phyloP scores from a whole-genome alignment of 2,797 vertebrate species.

The Phalanger gymnotis region DNA sequence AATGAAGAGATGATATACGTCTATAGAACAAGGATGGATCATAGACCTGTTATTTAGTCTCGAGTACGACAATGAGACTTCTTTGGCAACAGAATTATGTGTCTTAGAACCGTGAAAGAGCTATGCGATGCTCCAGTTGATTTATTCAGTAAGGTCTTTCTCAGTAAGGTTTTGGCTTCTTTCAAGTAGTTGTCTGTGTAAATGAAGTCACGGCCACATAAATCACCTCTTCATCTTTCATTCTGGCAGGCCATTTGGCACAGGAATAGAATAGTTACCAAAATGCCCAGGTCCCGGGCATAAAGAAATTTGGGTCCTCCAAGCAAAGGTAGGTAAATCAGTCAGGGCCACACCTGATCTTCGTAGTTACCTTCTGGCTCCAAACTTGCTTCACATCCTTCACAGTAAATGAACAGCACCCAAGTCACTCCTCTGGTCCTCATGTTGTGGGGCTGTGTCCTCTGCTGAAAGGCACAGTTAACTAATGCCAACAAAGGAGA shows the following conservation, averaged over 20 bases:
- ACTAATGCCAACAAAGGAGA: slow-evolving; percentile 15
- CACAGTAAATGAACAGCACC: slow-evolving; percentile 50
- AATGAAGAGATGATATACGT: neutral
- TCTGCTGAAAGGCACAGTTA: slow-evolving; percentile 41
- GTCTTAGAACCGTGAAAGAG: neutral
- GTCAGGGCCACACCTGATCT: slow-evolving; percentile 12
- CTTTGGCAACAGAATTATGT: neutral
- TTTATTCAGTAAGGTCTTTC: neutral
- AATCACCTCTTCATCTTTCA: neutral
- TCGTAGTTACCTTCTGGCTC: slow-evolving; percentile 38
- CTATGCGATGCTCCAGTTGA: neutral
- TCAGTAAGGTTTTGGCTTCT: neutral
- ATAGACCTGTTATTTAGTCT: neutral
- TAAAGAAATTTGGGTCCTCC: neutral
- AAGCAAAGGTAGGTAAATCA: slow-evolving; percentile 35
- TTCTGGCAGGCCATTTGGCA: neutral
- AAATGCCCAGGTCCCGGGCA: neutral
- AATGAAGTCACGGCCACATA: neutral
- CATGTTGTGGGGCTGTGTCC: slow-evolving; percentile 19
- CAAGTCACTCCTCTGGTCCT: slow-evolving; percentile 58
- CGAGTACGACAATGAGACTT: neutral
- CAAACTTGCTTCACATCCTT: slow-evolving; percentile 22
- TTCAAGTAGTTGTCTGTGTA: neutral
- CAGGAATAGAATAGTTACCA: neutral
- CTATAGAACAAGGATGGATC: neutral